Evolutionary conservation across 2,113 vertebrate species (phyloP).

Genomic region (human): DNA sequence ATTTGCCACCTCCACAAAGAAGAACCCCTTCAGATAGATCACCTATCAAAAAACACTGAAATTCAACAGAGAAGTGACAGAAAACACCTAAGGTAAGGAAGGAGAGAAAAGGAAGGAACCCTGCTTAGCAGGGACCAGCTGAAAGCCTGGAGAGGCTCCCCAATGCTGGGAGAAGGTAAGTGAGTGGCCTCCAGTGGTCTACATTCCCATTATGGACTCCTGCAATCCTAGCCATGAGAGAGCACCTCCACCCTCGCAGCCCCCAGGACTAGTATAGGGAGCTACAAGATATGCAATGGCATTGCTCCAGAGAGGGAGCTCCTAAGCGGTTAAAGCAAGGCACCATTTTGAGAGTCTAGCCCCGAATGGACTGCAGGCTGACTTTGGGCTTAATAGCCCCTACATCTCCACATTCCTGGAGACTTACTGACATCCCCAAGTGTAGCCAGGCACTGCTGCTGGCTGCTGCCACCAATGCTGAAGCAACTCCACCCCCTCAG

Average conservation of each 20-base stretch:
- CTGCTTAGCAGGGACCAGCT: background rate
- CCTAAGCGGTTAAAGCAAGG: background rate
- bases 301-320: background rate
- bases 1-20: background rate
- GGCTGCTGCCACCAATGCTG: background rate
- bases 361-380: background rate
- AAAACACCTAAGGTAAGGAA: background rate
- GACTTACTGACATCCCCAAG: background rate
- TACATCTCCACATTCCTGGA: no score
- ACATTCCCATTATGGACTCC: background rate
- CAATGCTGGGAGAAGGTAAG: background rate
- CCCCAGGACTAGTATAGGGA: background rate
- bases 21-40: background rate
- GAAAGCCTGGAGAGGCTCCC: background rate
- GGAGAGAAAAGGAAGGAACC: background rate
- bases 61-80: background rate
- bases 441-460: background rate
- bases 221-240: background rate
- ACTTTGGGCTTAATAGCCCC: background rate
- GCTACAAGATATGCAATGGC: background rate
- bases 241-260: background rate
- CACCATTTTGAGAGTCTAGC: background rate
- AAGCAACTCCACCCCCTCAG: background rate
- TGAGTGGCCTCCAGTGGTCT: background rate
- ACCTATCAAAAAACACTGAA: background rate